These are phyloP conservation scores for Cephalophus harveyi DNA, from an alignment of 2,113 vertebrate species.

Conservation along the genomic window DNA sequence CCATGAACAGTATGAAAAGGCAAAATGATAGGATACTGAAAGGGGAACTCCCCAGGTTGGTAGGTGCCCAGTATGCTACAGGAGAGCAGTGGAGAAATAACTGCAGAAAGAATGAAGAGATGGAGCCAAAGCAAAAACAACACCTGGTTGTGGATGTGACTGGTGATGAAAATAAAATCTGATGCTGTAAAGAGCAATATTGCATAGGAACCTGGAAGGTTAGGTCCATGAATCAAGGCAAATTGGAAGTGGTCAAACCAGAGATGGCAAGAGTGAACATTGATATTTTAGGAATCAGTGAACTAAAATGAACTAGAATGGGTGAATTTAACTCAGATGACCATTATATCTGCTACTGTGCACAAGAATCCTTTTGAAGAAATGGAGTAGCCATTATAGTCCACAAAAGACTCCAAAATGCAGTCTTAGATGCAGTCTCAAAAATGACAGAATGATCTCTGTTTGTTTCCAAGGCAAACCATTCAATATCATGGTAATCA, in stretches of 20 bases:
- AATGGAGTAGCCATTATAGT: neutral
- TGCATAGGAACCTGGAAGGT: neutral
- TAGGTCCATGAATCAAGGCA: neutral
- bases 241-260: neutral
- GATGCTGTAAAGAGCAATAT: neutral
- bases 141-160: neutral
- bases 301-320: neutral
- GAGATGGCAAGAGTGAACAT: neutral
- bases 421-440: neutral
- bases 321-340: neutral
- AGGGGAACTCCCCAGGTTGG: no score
- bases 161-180: neutral
- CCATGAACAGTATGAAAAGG: no score
- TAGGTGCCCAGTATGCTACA: no score
- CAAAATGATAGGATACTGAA: no score
- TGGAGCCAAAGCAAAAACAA: no score
- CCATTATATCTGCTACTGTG: neutral
- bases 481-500: neutral
- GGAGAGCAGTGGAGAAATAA: no score
- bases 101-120: no score
- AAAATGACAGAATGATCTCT: neutral
- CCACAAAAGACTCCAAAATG: neutral
- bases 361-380: neutral
- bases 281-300: rapidly evolving
- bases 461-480: neutral